Evolutionary conservation across 92 coral and sea anemone genomes (phyloP).

Genomic region (Plumapathes pennacea): DNA sequence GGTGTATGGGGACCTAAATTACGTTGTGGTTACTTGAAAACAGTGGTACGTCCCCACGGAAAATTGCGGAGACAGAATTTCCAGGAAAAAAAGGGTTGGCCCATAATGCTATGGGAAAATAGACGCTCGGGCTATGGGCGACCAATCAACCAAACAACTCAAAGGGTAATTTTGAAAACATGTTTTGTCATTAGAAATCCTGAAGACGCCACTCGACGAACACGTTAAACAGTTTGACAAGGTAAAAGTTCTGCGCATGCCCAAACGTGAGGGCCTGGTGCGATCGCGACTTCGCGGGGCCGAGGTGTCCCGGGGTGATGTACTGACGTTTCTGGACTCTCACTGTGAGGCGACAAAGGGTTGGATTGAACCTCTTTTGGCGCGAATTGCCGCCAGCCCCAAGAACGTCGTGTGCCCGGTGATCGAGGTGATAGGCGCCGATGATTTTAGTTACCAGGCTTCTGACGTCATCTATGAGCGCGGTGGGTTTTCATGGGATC

Average conservation of each 20-base stretch:
- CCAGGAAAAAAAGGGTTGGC: no score
- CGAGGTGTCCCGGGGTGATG: slow-evolving; percentile 78
- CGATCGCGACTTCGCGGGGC: slow-evolving; percentile 89
- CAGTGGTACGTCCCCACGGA: no score
- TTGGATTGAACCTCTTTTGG: slow-evolving; percentile 86
- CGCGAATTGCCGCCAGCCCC: slow-evolving; percentile 74
- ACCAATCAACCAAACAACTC: no score
- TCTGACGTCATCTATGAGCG: slow-evolving; percentile 84
- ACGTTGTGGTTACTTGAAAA: no score
- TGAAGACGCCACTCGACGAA: slow-evolving; percentile 56
- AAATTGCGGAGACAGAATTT: no score
- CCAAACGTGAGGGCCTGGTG: slow-evolving; percentile 77
- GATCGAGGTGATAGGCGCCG: slow-evolving; percentile 82
- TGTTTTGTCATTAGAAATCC: slow-evolving; percentile 61
- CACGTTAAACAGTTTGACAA: slow-evolving; percentile 66
- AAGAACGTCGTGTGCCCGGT: slow-evolving; percentile 87
- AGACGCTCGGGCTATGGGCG: no score
- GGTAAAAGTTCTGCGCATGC: slow-evolving; percentile 78
- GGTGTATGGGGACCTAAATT: no score
- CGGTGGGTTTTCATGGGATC: slow-evolving; percentile 86
- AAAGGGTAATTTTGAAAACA: no score
- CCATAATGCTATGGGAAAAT: no score
- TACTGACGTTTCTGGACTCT: slow-evolving; percentile 78
- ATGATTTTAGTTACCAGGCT: slow-evolving; percentile 74
- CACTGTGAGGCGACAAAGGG: slow-evolving; percentile 88